Evolutionary conservation across 2,113 vertebrate species (phyloP).

Genomic region (Rana temporaria): DNA sequence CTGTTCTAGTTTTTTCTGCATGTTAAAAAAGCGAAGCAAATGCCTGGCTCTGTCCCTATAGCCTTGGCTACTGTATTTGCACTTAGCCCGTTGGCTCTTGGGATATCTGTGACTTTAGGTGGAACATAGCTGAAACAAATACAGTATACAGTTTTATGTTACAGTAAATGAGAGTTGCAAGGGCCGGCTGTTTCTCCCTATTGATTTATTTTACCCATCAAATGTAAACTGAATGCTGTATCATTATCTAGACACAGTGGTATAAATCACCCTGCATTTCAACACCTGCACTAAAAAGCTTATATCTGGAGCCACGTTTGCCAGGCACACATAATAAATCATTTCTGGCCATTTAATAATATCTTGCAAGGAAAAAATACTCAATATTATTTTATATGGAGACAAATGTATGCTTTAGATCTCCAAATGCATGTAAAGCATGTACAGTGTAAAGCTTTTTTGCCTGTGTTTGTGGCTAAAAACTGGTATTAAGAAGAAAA

Average conservation of each 20-base stretch:
- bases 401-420: not conserved
- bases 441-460: no score
- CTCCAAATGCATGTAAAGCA: no score
- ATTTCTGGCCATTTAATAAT: not conserved
- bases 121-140: not conserved
- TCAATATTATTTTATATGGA: not conserved
- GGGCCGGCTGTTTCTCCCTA: not conserved
- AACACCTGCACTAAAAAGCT: conserved; percentile 20
- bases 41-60: not conserved
- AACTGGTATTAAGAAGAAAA: no score
- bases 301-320: not conserved
- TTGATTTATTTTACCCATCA: conserved; percentile 32
- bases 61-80: not conserved
- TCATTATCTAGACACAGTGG: not conserved
- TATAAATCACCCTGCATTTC: conserved; percentile 9
- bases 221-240: conserved; percentile 10
- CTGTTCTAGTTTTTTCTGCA: no score
- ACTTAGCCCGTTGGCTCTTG: not conserved
- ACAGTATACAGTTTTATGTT: not conserved
- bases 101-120: not conserved
- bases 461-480: no score
- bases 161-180: not conserved
- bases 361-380: not conserved
- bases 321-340: conserved; percentile 1
- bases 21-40: no score